Conservation (phyloP, 2,797 vertebrate species). For the Falco berigora region DNA sequence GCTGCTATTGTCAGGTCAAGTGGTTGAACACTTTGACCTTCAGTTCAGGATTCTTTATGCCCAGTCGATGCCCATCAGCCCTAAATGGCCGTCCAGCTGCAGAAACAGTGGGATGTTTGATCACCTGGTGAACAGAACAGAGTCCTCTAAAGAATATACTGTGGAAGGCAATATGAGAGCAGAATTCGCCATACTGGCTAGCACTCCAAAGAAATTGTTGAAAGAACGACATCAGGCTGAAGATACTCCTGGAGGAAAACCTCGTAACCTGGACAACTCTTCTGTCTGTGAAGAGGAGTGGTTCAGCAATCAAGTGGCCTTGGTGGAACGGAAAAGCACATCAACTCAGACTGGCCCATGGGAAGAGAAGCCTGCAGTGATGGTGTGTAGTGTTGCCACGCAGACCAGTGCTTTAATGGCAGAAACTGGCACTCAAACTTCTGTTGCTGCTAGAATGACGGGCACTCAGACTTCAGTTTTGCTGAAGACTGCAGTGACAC, state of each 20-base stretch:
- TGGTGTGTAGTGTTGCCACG: constrained; percentile 65
- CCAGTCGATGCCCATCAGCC: constrained; percentile 82
- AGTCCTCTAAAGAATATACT: constrained; percentile 66
- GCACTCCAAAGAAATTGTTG: constrained; percentile 78
- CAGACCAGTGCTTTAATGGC: constrained; percentile 70
- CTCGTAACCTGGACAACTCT: constrained; percentile 46
- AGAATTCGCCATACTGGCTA: constrained; percentile 78
- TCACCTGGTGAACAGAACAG: constrained; percentile 62
- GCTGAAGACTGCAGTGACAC: constrained; percentile 46
- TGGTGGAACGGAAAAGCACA: neutral
- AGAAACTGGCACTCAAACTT: constrained; percentile 72
- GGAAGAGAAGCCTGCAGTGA: neutral
- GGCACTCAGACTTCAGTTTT: constrained; percentile 66
- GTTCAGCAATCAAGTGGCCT: constrained; percentile 31
- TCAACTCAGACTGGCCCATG: constrained; percentile 65
- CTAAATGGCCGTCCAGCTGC: constrained; percentile 62
- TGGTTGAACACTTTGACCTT: constrained; percentile 91
- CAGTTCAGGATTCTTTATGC: constrained; percentile 96
- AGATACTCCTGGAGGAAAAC: constrained; percentile 11
- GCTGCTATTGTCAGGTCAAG: constrained; percentile 89
- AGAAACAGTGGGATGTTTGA: constrained; percentile 74
- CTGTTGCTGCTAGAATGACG: constrained; percentile 17
- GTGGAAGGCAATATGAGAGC: constrained; percentile 63
- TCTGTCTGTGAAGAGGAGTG: constrained; percentile 71
- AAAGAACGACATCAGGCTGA: neutral